These are phyloP conservation scores for Nannoperca australis DNA, from an alignment of 2,797 vertebrate species.

Conservation along the genomic window DNA sequence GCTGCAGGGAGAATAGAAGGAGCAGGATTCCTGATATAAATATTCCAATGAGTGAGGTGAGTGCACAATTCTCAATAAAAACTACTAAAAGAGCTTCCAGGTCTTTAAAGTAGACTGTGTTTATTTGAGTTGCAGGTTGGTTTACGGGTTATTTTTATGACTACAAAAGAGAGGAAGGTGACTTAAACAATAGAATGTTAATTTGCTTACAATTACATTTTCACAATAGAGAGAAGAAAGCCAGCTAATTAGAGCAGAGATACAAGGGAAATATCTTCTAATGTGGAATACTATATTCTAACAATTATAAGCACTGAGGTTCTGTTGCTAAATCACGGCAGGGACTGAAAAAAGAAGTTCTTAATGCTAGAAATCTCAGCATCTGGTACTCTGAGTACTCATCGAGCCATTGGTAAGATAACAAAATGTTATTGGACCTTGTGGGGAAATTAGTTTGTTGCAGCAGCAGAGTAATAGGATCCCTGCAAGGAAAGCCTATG, in stretches of 20 bases:
- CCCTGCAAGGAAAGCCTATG: not conserved
- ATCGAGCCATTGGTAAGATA: constrained; percentile 1
- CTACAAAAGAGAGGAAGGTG: not conserved
- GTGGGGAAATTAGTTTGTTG: constrained; percentile 17
- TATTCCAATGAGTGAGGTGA: constrained; percentile 41
- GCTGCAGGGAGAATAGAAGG: constrained; percentile 39
- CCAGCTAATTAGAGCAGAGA: constrained; percentile 11
- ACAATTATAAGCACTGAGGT: not conserved
- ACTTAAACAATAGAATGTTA: not conserved
- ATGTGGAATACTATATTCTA: not conserved
- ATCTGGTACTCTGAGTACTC: constrained; percentile 18
- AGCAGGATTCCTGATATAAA: constrained; percentile 29
- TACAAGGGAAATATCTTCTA: not conserved
- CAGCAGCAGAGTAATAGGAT: constrained; percentile 17
- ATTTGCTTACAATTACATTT: not conserved
- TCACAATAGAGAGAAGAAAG: constrained; percentile 5
- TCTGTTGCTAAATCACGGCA: constrained; percentile 4
- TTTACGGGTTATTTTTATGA: not conserved
- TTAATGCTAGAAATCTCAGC: constrained; percentile 9
- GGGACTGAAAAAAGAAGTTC: constrained; percentile 5
- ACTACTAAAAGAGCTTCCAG: constrained; percentile 1
- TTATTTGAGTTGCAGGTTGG: not conserved
- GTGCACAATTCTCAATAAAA: not conserved
- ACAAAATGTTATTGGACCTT: constrained; percentile 20
- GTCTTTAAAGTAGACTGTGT: not conserved